Evolutionary conservation across 2,113 vertebrate genomes (phyloP).

Genomic region (Xiphorhynchus elegans): DNA sequence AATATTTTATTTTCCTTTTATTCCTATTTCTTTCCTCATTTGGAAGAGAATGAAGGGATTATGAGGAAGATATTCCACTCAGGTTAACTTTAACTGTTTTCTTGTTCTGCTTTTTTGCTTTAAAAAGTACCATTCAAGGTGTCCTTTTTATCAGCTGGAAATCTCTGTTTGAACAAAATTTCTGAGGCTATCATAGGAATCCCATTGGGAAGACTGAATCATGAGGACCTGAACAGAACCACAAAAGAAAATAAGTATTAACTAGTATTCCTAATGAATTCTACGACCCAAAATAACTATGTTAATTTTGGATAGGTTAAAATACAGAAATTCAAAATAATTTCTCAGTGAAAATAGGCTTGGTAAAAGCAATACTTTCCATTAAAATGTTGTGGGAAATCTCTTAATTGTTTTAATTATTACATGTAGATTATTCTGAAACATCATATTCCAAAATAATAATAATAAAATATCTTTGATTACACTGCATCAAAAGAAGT

Average conservation of each 20-base stretch:
- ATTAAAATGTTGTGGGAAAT: background rate
- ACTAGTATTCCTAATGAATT: background rate
- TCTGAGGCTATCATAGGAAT: background rate
- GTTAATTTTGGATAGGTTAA: background rate
- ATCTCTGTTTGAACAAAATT: background rate
- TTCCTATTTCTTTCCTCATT: background rate
- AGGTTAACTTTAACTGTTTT: background rate
- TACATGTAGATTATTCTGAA: background rate
- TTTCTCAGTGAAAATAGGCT: background rate
- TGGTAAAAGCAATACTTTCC: background rate
- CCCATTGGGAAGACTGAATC: background rate
- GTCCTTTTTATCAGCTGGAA: background rate
- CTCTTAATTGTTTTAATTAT: background rate
- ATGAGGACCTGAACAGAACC: background rate
- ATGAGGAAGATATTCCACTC: background rate
- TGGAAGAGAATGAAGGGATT: rapidly evolving
- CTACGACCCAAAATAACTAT: background rate
- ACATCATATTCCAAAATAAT: background rate
- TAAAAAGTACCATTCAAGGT: background rate
- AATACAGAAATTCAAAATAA: background rate
- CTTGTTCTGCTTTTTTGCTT: background rate
- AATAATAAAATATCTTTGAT: background rate
- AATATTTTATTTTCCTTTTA: background rate
- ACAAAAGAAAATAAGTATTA: background rate
- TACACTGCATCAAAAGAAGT: background rate